Base-by-base conservation (phyloP, 2,888 invertebrate species). In the Brachyptera risi region DNA sequence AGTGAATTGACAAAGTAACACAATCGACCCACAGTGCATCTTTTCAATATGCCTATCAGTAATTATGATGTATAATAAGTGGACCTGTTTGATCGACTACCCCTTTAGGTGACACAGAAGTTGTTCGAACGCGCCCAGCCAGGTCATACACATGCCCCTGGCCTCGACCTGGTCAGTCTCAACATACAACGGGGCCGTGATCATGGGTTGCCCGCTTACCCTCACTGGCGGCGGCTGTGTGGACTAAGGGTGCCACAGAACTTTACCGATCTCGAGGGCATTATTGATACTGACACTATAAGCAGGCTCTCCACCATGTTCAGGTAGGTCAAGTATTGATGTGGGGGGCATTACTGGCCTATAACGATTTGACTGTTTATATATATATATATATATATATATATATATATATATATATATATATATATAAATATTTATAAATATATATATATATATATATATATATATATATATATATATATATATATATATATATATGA, bases 131-230 rank as follows among this genome's bases (percentile, higher is more conserved):
- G 31, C 68, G n/a, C n/a, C n/a, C n/a, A n/a, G n/a, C n/a, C n/a
- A n/a, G n/a, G n/a, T n/a, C 72, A 0, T 64, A 70, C 0, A 66
- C 66, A 61, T 26, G 62, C 62, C 57, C 57, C 1, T 67, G 92
- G 92, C 0, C 77, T 93, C 60, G 94, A 95, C 78, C 77, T 94
- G 69, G 90, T 92, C 0, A 88, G 93, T 0, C 78, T 93, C 64
- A 92, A 94, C 75, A 90, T 95, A 69, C 93, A 95, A 74, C 82
- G 93, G 35, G 93, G 93, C 0, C 76, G 94, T 1, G 94, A 95
- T 78, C 93, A 94, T 73, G 94, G 93, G 0, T 76, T 95, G 60
- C 88, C 90, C 0, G 76, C 87, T 0, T 95, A 94, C 74, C 82
- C 84, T 0, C 79, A 79, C 31, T 94, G 90, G 86, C 78, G 93